These are phyloP conservation scores for Phengaris alcon DNA, from an alignment of 2,888 invertebrate species.

Conservation along the genomic window DNA sequence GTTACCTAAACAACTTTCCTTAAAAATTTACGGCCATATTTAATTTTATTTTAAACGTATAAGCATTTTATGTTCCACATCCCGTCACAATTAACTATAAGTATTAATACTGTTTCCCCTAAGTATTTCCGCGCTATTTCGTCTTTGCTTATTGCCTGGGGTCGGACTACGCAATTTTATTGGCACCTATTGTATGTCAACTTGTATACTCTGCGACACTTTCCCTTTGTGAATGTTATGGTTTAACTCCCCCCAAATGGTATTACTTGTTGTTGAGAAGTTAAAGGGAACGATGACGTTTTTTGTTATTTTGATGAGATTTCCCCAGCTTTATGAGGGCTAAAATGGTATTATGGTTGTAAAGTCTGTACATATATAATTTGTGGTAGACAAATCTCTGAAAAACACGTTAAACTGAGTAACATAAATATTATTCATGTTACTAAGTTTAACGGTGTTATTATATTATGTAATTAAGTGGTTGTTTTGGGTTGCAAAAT, in stretches of 20 bases:
- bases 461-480: not conserved
- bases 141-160: conserved; percentile 71
- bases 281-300: conserved; percentile 9
- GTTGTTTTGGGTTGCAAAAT: not conserved
- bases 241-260: conserved; percentile 44
- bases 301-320: conserved; percentile 22
- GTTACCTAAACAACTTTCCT: no score
- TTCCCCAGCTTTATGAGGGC: conserved; percentile 9
- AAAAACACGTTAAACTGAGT: not conserved
- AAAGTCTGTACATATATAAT: not conserved
- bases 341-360: conserved; percentile 22
- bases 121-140: conserved; percentile 74
- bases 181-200: conserved; percentile 71
- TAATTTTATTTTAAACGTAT: conserved; percentile 32
- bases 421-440: no score
- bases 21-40: no score
- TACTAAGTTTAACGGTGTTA: no score
- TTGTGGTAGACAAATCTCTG: not conserved
- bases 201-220: conserved; percentile 67
- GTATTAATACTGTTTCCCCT: conserved; percentile 78
- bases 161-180: conserved; percentile 69
- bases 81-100: conserved; percentile 74
- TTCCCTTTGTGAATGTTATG: conserved; percentile 72
- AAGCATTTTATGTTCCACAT: conserved; percentile 54
- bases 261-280: conserved; percentile 11